Evolutionary conservation across 2,888 invertebrate species (phyloP).

Genomic region (Lepidocyrtoides sp.): DNA sequence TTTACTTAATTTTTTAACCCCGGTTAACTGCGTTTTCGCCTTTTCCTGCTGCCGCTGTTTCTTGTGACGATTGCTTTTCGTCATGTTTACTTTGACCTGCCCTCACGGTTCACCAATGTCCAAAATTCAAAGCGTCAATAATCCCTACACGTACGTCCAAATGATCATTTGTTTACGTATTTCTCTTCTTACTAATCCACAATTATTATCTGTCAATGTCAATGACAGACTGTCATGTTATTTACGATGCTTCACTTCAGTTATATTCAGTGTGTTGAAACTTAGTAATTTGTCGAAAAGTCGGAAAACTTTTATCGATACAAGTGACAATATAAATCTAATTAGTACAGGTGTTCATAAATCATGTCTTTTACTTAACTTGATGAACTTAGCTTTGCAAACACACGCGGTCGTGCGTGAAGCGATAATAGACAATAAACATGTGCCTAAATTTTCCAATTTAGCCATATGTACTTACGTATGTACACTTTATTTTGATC

Average conservation of each 20-base stretch:
- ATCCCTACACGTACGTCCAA: not conserved
- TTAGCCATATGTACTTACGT: too few species aligned
- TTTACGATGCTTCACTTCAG: too few species aligned
- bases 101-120: too few species aligned
- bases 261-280: too few species aligned
- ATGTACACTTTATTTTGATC: too few species aligned
- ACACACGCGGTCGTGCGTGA: not conserved
- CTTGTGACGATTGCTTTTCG: slow-evolving; percentile 89
- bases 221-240: too few species aligned
- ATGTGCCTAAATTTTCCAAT: not conserved
- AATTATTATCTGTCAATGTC: not conserved
- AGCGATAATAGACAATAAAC: not conserved
- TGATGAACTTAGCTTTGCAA: not conserved
- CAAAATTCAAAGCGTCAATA: not conserved
- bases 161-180: too few species aligned
- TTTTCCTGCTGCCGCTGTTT: slow-evolving; percentile 94
- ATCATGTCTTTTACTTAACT: too few species aligned
- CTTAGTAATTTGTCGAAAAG: too few species aligned
- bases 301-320: too few species aligned
- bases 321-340: too few species aligned
- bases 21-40: slow-evolving; percentile 95
- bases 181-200: not conserved
- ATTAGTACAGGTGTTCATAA: too few species aligned
- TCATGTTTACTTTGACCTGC: slow-evolving; percentile 88
- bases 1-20: slow-evolving; percentile 91